phyloP scores from a whole-genome alignment of 1,140 invertebrate genomes.

The Forficula auricularia region DNA sequence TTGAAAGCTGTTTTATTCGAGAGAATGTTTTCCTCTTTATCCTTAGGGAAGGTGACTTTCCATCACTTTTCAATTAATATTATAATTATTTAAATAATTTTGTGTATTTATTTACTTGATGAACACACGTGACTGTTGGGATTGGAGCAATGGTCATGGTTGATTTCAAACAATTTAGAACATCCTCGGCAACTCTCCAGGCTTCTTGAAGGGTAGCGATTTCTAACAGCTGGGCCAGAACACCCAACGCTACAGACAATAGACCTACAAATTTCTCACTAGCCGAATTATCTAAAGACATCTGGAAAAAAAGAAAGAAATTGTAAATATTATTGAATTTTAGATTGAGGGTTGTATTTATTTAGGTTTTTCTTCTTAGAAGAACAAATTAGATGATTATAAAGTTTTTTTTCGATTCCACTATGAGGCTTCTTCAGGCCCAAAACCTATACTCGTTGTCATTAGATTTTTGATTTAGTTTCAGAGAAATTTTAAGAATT shows the following conservation, averaged over 20 bases:
- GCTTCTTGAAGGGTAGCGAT: conserved; percentile 53
- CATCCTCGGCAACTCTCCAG: conserved; percentile 57
- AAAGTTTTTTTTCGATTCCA: too few relatives aligned
- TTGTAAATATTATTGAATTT: conserved; percentile 2
- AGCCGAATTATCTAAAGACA: conserved; percentile 48
- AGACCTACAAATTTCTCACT: conserved; percentile 58
- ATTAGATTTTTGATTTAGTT: too few relatives aligned
- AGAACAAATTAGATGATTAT: too few relatives aligned
- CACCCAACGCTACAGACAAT: conserved; percentile 42
- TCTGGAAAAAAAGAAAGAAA: conserved; percentile 28
- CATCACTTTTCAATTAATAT: too few relatives aligned
- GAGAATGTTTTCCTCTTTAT: too few relatives aligned
- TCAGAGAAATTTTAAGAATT: too few relatives aligned
- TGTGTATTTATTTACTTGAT: conserved; percentile 32
- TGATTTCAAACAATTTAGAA: conserved; percentile 54
- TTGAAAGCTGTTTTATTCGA: too few relatives aligned
- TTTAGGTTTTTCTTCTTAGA: too few relatives aligned
- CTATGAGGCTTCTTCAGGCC: too few relatives aligned
- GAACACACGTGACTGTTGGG: conserved; percentile 54
- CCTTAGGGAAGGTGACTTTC: too few relatives aligned
- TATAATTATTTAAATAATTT: too few relatives aligned
- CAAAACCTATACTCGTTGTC: too few relatives aligned
- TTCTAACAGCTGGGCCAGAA: conserved; percentile 59
- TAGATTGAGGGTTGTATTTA: neutral
- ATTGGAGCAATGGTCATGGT: conserved; percentile 52